These are phyloP conservation scores for Cyprinella venusta DNA, from an alignment of 2,797 vertebrate species.

Conservation along the genomic window DNA sequence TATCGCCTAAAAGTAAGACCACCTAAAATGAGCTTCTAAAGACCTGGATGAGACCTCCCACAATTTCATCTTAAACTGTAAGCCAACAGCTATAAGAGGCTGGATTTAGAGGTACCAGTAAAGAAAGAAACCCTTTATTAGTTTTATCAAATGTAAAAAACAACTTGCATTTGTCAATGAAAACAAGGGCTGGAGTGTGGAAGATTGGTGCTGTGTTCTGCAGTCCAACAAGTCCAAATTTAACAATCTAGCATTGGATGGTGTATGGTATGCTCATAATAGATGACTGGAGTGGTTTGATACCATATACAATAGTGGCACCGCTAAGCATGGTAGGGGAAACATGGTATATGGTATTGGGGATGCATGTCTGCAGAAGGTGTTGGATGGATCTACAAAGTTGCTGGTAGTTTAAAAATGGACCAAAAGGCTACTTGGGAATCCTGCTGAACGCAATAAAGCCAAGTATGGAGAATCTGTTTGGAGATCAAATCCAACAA, in stretches of 20 bases:
- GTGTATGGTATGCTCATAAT: neutral
- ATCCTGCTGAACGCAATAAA: neutral
- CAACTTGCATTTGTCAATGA: neutral
- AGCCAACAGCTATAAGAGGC: neutral
- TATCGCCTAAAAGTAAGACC: neutral
- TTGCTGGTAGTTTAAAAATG: neutral
- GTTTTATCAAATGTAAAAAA: neutral
- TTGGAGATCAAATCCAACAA: neutral
- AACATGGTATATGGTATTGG: too few species aligned
- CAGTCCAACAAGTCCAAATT: neutral
- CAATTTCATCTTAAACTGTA: neutral
- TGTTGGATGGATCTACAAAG: neutral
- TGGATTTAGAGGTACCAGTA: neutral
- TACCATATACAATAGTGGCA: neutral
- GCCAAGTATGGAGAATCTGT: neutral
- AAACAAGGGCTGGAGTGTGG: neutral
- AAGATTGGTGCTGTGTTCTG: neutral
- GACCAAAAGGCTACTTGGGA: neutral
- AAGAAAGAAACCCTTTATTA: neutral
- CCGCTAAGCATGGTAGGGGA: too few species aligned
- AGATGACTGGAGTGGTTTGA: neutral
- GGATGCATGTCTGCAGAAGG: neutral
- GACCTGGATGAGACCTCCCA: neutral
- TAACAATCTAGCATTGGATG: neutral
- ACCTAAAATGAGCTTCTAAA: neutral